Evolutionary conservation across 2,113 vertebrate species (phyloP).

Genomic region (Phylloscopus whistleri): DNA sequence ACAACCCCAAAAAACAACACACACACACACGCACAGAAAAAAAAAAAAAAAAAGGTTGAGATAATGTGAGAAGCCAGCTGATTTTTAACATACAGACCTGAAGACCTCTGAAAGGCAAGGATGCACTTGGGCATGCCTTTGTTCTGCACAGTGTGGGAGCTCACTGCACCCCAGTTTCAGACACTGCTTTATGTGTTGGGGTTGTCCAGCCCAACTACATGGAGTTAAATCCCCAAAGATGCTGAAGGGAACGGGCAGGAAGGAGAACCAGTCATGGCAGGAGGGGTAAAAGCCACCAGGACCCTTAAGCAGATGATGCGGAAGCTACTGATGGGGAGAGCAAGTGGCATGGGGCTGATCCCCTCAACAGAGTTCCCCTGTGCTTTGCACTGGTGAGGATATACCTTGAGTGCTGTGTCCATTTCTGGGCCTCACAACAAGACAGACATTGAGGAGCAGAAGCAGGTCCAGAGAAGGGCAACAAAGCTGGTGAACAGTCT

Average conservation of each 20-base stretch:
- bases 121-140: neutral
- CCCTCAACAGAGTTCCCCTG: neutral
- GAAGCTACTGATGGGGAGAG: neutral
- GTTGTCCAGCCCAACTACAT: neutral
- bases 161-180: neutral
- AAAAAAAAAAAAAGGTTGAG: neutral
- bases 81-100: neutral
- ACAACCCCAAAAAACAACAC: neutral
- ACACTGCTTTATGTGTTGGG: neutral
- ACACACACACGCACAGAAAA: no score
- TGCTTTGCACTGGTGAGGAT: neutral
- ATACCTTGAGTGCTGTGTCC: no score
- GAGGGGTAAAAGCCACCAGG: neutral
- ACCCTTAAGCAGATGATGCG: neutral
- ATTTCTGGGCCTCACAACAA: neutral
- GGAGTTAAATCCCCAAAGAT: neutral
- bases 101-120: neutral
- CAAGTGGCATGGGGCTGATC: accelerated
- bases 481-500: neutral
- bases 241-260: neutral
- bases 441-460: neutral
- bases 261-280: neutral
- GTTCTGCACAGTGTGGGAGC: neutral
- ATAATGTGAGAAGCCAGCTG: neutral
- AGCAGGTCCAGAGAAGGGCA: neutral